These are phyloP conservation scores for Chloropsis cyanopogon DNA, from an alignment of 2,113 vertebrate genomes.

Conservation along the genomic window DNA sequence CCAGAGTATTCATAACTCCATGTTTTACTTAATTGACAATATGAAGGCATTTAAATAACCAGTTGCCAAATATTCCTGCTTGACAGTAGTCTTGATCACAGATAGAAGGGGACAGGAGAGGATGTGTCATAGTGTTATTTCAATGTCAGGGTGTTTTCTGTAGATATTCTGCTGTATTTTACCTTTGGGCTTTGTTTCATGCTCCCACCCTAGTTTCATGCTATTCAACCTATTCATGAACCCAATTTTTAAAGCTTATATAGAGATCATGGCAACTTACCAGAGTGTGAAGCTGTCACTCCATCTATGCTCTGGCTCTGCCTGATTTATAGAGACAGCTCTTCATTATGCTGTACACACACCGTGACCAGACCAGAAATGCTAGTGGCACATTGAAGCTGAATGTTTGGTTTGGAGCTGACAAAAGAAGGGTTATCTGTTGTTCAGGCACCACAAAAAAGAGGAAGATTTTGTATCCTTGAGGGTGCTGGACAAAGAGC, in stretches of 20 bases:
- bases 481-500: neutral
- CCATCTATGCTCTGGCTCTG: neutral
- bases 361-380: neutral
- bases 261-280: neutral
- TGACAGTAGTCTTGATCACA: neutral
- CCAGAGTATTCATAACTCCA: neutral
- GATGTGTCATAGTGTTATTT: neutral
- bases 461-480: neutral
- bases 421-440: neutral
- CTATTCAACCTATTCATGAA: neutral
- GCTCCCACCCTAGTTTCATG: neutral
- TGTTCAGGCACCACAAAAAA: neutral
- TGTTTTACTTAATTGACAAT: neutral
- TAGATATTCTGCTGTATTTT: neutral
- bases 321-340: neutral
- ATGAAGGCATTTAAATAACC: neutral
- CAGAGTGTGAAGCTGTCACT: neutral
- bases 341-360: neutral
- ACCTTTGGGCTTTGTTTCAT: neutral
- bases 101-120: neutral
- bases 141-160: neutral
- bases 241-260: neutral
- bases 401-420: neutral
- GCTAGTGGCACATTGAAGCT: neutral
- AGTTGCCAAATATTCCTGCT: neutral